phyloP scores from a whole-genome alignment of 2,888 invertebrate species.

The Frankliniella intonsa region DNA sequence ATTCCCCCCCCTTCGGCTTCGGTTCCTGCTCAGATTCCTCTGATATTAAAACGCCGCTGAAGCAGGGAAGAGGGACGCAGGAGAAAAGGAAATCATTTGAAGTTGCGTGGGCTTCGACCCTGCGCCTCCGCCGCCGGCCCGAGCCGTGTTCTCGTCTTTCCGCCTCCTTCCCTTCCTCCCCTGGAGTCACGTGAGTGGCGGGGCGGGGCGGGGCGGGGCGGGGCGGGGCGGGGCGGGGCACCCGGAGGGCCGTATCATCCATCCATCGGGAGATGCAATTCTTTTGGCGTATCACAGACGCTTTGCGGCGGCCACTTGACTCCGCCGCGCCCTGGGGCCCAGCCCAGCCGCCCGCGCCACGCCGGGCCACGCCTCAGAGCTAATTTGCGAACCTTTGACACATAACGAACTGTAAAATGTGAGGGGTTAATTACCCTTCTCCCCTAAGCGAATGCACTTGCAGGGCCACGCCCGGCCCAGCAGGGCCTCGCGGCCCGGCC shows the following conservation, averaged over 20 bases:
- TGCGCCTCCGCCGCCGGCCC: too few relatives aligned
- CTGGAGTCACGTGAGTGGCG: neutral
- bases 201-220: neutral
- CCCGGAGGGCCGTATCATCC: neutral
- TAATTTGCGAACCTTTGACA: conserved; percentile 26
- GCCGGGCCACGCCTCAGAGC: neutral
- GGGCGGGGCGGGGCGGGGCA: neutral
- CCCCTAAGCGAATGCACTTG: neutral
- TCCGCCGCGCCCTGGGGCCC: neutral
- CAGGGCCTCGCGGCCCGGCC: too few relatives aligned
- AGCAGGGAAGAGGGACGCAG: too few relatives aligned
- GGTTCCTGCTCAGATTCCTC: too few relatives aligned
- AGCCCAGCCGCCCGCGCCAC: too few relatives aligned
- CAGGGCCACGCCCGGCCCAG: neutral
- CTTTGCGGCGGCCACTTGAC: neutral
- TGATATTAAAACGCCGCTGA: too few relatives aligned
- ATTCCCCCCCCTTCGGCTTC: too few relatives aligned
- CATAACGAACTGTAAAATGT: conserved; percentile 25
- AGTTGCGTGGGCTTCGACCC: too few relatives aligned
- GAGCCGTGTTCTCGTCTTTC: too few relatives aligned
- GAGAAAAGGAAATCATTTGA: too few relatives aligned
- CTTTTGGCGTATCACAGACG: neutral
- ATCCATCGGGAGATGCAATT: neutral
- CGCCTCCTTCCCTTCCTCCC: too few relatives aligned
- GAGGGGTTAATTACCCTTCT: neutral